These are phyloP conservation scores for Heliconius erato DNA, from an alignment of 2,888 invertebrate species.

Conservation along the genomic window DNA sequence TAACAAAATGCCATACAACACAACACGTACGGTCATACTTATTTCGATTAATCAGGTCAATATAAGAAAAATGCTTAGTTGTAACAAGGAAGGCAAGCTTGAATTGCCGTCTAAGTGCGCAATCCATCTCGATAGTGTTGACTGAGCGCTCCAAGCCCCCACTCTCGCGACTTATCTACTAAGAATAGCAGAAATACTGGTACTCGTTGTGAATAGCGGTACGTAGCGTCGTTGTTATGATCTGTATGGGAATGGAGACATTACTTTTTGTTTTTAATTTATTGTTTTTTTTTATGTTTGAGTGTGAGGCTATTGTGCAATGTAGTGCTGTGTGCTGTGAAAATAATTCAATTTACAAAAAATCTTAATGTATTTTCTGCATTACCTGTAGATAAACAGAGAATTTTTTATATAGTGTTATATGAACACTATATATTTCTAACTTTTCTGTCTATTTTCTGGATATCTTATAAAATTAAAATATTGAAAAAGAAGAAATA, in stretches of 20 bases:
- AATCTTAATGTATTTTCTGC: too few species aligned
- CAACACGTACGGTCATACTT: background rate
- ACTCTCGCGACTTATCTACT: slow-evolving; percentile 29
- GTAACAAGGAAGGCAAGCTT: slow-evolving; percentile 30
- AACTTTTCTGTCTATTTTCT: too few species aligned
- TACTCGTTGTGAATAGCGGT: slow-evolving; percentile 14
- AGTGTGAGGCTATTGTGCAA: too few species aligned
- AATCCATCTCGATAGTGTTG: slow-evolving; percentile 43
- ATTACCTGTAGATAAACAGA: too few species aligned
- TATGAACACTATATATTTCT: too few species aligned
- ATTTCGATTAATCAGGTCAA: slow-evolving; percentile 30
- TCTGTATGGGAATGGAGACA: slow-evolving; percentile 1
- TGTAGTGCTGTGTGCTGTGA: too few species aligned
- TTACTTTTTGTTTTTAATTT: background rate
- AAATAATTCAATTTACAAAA: too few species aligned
- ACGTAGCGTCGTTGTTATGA: slow-evolving; percentile 10
- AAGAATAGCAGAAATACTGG: slow-evolving; percentile 28
- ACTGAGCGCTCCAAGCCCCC: slow-evolving; percentile 41
- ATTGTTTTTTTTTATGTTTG: background rate
- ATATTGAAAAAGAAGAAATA: too few species aligned
- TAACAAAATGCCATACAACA: background rate
- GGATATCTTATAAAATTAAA: too few species aligned
- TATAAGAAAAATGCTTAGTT: slow-evolving; percentile 28
- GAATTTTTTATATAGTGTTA: too few species aligned
- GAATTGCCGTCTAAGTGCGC: slow-evolving; percentile 35